Evolutionary conservation across 2,113 vertebrate species (phyloP).

Genomic region (Podarcis cretensis): DNA sequence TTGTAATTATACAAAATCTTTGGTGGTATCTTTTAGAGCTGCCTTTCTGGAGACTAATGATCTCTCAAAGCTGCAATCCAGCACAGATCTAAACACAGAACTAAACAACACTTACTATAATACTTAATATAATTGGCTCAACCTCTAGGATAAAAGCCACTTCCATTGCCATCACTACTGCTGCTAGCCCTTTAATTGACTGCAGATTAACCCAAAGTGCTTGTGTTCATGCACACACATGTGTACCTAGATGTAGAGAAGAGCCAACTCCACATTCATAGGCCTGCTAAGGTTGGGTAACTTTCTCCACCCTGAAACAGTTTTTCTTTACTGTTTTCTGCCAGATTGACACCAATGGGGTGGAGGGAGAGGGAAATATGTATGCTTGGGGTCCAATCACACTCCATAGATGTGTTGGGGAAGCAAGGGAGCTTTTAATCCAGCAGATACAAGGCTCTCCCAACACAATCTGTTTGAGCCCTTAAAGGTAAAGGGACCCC

Average conservation of each 20-base stretch:
- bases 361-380: neutral
- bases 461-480: neutral
- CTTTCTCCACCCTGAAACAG: neutral
- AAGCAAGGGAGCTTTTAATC: neutral
- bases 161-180: neutral
- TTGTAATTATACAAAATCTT: neutral
- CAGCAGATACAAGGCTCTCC: neutral
- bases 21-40: neutral
- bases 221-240: neutral
- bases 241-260: neutral
- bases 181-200: neutral
- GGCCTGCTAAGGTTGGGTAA: neutral
- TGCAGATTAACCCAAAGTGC: neutral
- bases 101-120: neutral
- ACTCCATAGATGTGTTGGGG: neutral
- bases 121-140: conserved; percentile 5
- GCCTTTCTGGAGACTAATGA: neutral
- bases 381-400: neutral
- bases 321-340: neutral
- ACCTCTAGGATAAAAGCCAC: neutral
- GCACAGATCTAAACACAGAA: neutral
- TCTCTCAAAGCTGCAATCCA: neutral
- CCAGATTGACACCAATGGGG: neutral
- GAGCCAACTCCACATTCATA: neutral
- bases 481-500: too few relatives aligned